Percentiles rank a stretch among this genome's conserved stretches.
Evolutionary conservation across 2,797 vertebrate genomes (phyloP).

Genomic region (Acrossocheilus fasciatus): DNA sequence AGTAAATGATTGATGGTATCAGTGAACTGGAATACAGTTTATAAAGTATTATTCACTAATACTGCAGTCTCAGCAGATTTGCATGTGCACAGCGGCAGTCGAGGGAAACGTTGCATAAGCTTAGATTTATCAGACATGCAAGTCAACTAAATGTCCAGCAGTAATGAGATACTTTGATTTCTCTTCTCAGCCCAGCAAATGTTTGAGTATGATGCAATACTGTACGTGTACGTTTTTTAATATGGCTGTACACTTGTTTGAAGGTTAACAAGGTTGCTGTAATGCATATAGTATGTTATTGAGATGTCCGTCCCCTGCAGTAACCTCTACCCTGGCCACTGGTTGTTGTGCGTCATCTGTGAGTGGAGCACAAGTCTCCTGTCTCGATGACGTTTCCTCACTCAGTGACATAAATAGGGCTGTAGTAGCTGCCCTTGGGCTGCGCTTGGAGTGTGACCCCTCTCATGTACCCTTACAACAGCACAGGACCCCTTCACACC

Average conservation of each 20-base stretch:
- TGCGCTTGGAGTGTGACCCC: not conserved
- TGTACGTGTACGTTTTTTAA: not conserved
- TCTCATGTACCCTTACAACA: not conserved
- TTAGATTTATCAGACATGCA: not conserved
- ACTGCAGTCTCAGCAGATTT: conserved; percentile 6
- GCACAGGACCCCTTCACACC: not conserved
- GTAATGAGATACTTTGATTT: not conserved
- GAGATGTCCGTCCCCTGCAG: not conserved
- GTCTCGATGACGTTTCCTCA: not conserved
- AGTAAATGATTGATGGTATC: conserved; percentile 43
- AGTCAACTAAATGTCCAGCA: not conserved
- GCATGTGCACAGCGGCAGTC: not conserved
- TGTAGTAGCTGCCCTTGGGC: not conserved
- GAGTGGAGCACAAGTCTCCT: conserved; percentile 19
- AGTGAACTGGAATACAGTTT: conserved; percentile 1
- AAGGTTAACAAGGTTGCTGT: not conserved
- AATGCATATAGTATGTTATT: not conserved
- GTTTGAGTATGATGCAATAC: not conserved
- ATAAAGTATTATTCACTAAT: conserved; percentile 3
- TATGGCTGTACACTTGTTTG: not conserved
- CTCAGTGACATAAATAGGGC: not conserved
- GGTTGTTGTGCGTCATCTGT: conserved; percentile 18
- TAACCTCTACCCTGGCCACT: conserved; percentile 8
- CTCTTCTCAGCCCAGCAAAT: not conserved
- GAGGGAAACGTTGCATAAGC: not conserved